Percentiles rank a stretch among this genome's conserved stretches.
Evolutionary conservation across 2,888 invertebrate species (phyloP).

Genomic region (Pinctada fucata): DNA sequence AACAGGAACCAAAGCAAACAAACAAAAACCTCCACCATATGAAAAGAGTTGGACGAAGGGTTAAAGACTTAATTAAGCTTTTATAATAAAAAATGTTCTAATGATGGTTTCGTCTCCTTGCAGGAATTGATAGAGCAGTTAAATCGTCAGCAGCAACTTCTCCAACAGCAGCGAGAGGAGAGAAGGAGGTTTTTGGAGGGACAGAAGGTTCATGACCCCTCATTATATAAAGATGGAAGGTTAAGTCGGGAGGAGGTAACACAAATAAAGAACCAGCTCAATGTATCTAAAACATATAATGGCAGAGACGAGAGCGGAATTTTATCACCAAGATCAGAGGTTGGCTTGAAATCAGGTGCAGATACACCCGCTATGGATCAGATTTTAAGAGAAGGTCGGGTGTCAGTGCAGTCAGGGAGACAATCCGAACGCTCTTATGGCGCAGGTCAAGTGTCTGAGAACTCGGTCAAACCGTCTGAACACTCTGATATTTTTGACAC

Average conservation of each 20-base stretch:
- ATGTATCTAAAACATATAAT: neutral
- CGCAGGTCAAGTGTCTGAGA: neutral
- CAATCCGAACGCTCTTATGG: neutral
- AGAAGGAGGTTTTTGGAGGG: conserved; percentile 32
- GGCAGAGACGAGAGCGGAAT: neutral
- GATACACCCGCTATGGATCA: neutral
- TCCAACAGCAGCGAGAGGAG: conserved; percentile 39
- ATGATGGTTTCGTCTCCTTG: conserved; percentile 4
- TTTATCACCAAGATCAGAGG: neutral
- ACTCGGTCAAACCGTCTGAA: neutral
- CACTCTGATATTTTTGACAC: neutral
- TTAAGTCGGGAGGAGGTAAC: neutral
- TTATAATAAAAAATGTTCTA: neutral
- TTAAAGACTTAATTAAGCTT: neutral
- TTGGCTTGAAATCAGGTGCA: neutral
- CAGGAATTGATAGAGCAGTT: conserved; percentile 39
- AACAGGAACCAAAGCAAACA: no score
- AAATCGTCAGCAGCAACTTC: conserved; percentile 36
- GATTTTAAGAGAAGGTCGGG: neutral
- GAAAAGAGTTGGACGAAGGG: no score
- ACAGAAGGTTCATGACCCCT: conserved; percentile 22
- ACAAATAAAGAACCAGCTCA: neutral
- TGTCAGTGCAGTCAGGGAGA: neutral
- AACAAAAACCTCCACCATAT: no score
- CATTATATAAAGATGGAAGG: neutral